phyloP scores from a whole-genome alignment of 2,797 vertebrate genomes.

The Dermochelys coriacea region DNA sequence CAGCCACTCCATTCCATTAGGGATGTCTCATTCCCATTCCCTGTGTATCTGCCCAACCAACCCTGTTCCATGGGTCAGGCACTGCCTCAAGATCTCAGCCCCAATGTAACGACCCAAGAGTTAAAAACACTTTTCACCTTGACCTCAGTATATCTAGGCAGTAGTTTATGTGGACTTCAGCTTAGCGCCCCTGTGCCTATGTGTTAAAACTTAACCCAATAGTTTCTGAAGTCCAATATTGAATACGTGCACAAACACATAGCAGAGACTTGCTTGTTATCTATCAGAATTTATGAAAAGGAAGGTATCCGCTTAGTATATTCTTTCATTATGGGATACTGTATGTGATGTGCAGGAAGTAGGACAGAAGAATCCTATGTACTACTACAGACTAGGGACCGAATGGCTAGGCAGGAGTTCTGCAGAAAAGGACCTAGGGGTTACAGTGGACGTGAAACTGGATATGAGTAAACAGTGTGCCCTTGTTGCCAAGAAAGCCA shows the following conservation, averaged over 20 bases:
- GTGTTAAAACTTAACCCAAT: not conserved
- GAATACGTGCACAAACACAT: not conserved
- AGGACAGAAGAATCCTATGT: too few species aligned
- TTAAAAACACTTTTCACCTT: not conserved
- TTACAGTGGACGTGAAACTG: too few species aligned
- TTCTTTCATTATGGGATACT: not conserved
- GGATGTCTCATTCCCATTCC: not conserved
- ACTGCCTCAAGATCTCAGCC: not conserved
- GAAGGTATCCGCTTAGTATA: not conserved
- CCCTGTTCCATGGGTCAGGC: not conserved
- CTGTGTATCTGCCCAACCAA: not conserved
- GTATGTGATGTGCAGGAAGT: not conserved
- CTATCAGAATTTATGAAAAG: not conserved
- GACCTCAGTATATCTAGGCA: not conserved
- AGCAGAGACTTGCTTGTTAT: not conserved
- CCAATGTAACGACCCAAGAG: not conserved
- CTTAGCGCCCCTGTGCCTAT: not conserved
- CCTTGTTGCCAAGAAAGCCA: too few species aligned
- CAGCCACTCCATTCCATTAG: not conserved
- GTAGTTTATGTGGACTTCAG: not conserved
- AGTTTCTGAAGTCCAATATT: not conserved
- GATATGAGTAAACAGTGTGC: too few species aligned
- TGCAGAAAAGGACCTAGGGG: too few species aligned
- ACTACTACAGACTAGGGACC: too few species aligned
- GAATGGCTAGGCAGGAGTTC: too few species aligned